Evolutionary conservation across 2,113 vertebrate species (phyloP), one percentile per base, ranked within the genome.

Genomic region (Oncorhynchus clarkii): DNA sequence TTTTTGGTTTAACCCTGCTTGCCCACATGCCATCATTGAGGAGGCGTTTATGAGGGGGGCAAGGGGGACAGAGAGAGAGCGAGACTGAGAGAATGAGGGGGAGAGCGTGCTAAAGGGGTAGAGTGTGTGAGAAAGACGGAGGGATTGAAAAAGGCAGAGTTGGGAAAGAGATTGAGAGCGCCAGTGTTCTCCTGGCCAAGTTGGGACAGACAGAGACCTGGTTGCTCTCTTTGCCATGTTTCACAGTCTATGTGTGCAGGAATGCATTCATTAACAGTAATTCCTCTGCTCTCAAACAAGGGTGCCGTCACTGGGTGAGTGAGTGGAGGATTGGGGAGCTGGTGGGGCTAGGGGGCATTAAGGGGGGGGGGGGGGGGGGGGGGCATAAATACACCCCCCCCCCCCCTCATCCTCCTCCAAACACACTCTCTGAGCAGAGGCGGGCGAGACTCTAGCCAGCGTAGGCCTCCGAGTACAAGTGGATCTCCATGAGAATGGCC

Each of bases 191-290:
- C 68, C 22, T 18, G 39, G 68, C 68, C 68, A 49, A 70, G 68
- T 49, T 48, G 68, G 68, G 68, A 70, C 29, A 22, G 20, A 70
- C 45, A 51, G 39, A 70, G 68, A 4, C 39, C 45, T 45, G n/a
- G 68, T 48, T 70, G 68, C 68, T 70, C 68, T 70, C 68, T 70
- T 80, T 80, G 81, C 84, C 67, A n/a, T 78, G 93, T 88, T 93
- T 92, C 93, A 90, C 92, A 89, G 91, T 91, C 86, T 86, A 87
- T 89, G 92, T 89, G 94, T 88, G 92, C 93, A 94, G 94, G 94
- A 94, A 93, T 94, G 92, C 94, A 95, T 93, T 95, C 93, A 93
- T 95, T 94, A 94, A 89, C 75, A 39, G 84, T 87, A 90, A 92
- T 93, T 93, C 91, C 92, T 91, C 89, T 70, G 68, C 68, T 45